Conservation (phyloP, 2,113 vertebrate species). For the Albula goreensis region DNA sequence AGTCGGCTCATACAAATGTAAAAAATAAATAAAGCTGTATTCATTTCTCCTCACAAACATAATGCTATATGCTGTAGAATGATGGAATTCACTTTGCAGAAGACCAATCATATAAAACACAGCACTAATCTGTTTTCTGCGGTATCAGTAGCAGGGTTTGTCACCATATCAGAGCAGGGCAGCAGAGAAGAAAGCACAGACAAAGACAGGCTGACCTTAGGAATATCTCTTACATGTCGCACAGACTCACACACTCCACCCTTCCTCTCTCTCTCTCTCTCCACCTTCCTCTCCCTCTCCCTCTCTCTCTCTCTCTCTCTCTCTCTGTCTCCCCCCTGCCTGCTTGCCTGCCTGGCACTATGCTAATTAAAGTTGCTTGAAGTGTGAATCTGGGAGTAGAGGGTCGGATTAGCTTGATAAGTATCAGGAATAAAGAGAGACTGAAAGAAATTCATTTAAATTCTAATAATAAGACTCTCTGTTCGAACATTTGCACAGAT, state of each 20-base stretch:
- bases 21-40: neutral
- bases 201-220: neutral
- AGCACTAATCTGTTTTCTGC: neutral
- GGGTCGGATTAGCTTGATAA: constrained; percentile 50
- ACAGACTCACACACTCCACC: neutral
- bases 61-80: neutral
- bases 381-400: constrained; percentile 38
- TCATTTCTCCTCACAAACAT: neutral
- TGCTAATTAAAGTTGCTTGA: constrained; percentile 47
- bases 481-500: constrained; percentile 33
- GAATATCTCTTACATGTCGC: neutral
- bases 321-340: constrained; percentile 13
- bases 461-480: constrained; percentile 46
- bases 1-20: neutral
- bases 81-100: neutral
- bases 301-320: neutral
- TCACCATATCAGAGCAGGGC: constrained; percentile 42
- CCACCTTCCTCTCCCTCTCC: neutral
- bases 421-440: constrained; percentile 42
- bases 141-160: constrained; percentile 37
- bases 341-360: constrained; percentile 32
- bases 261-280: neutral
- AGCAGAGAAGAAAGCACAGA: neutral
- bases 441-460: constrained; percentile 52
- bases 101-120: neutral